Conservation (phyloP, 1,140 invertebrate genomes). For the Aleiodes sp. region DNA sequence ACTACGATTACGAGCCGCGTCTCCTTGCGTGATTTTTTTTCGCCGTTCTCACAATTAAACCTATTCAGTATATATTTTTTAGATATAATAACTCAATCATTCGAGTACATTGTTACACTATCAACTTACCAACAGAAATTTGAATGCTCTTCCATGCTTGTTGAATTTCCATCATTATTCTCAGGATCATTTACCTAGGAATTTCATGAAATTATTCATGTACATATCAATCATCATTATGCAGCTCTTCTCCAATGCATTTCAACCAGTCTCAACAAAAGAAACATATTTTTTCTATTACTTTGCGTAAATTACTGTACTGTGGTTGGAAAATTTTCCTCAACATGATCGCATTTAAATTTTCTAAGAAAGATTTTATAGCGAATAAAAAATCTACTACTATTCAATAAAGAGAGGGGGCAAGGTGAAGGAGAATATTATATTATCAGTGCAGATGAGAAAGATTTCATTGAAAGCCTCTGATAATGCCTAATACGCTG, state of each 20-base stretch:
- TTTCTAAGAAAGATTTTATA: neutral
- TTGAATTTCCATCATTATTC: slow-evolving; percentile 47
- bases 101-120: slow-evolving; percentile 22
- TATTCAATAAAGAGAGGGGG: neutral
- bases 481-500: slow-evolving; percentile 10
- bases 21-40: slow-evolving; percentile 54
- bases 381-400: neutral
- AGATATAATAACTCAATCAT: too few relatives aligned
- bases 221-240: neutral
- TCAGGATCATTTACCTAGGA: slow-evolving; percentile 54
- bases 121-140: slow-evolving; percentile 45
- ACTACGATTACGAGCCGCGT: slow-evolving; percentile 57
- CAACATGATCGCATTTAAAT: neutral
- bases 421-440: neutral
- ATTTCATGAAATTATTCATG: neutral
- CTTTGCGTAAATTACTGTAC: neutral
- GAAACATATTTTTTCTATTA: too few relatives aligned
- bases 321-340: neutral
- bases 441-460: neutral
- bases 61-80: too few relatives aligned
- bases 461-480: slow-evolving; percentile 7
- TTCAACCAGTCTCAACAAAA: too few relatives aligned
- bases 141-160: slow-evolving; percentile 25
- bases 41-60: slow-evolving; percentile 44
- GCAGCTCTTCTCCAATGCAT: too few relatives aligned